Conservation (phyloP, 2,888 invertebrate species). For the Rhagophthalmus giganteus region DNA sequence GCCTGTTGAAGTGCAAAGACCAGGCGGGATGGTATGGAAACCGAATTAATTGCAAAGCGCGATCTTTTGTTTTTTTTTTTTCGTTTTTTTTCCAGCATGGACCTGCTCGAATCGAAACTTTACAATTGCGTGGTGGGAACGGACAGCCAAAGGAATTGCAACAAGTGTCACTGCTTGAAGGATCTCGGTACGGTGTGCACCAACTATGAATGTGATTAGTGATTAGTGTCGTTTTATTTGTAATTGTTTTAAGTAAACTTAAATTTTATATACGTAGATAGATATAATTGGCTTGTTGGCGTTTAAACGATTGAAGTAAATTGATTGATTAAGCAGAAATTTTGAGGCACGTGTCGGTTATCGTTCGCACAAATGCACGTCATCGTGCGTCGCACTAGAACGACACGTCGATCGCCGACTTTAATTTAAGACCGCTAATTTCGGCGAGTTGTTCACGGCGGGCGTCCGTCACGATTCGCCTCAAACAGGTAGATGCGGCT, state of each 20-base stretch:
- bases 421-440: too few relatives aligned
- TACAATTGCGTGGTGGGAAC: conserved; percentile 17
- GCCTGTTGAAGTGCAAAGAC: conserved; percentile 3
- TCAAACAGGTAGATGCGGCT: too few relatives aligned
- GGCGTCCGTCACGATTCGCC: too few relatives aligned
- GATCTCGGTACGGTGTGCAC: conserved; percentile 20
- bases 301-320: too few relatives aligned
- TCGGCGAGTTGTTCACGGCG: too few relatives aligned
- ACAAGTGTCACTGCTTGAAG: conserved; percentile 15
- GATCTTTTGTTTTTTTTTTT: not conserved
- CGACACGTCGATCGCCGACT: too few relatives aligned
- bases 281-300: too few relatives aligned
- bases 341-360: too few relatives aligned
- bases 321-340: too few relatives aligned
- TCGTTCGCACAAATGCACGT: too few relatives aligned
- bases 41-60: too few relatives aligned
- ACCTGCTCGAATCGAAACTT: not conserved
- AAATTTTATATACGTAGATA: not conserved
- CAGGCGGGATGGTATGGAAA: conserved; percentile 2
- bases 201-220: conserved; percentile 5
- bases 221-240: not conserved
- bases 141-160: conserved; percentile 4
- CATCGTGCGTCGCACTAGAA: too few relatives aligned
- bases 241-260: not conserved
- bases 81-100: conserved; percentile 1